Evolutionary conservation across 2,113 vertebrate species (phyloP), one percentile per base, ranked within the genome.

Genomic region (human): DNA sequence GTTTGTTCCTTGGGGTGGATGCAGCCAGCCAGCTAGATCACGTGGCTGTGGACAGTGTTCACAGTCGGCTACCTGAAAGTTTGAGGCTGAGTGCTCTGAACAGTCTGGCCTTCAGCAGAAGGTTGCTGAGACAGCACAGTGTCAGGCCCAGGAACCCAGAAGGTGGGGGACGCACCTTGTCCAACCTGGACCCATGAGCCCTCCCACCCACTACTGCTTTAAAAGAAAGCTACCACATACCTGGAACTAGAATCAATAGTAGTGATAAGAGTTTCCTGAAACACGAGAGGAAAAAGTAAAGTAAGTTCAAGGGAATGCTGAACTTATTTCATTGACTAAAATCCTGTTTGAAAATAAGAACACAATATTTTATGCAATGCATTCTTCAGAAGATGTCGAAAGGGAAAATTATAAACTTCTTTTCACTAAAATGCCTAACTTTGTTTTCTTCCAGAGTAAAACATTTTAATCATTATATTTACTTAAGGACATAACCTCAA

Each of bases 201-300:
- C 57, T 43, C 23, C 57, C 27, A 9, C 6, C 43, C 66, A 61
- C 40, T 11, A 30, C 30, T 10, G 18, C 13, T 59, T 50, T 27
- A 9, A 76, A 35, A 68, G 10, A 94, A 40, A 75, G 93, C 3
- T 1, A 93, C 94, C 96, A 98, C 89, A 18, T 98, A 99, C 99
- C 99, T 99, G 97, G 98, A 96, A 83, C 94, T 93, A 78, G 98
- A 98, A 3, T 99, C 97, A 22, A 43, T 0, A 48, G 98, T 98
- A 16, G 99, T 99, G 90, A 99, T 98, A 40, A 99, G 98, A 73
- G 97, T 95, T 68, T 98, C 98, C 99, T 99, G 97, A 72, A 99
- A 99, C 90, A 94, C 40, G 97, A 98, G 97, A 55, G 64, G n/a
- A 68, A 96, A 66, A 96, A 80, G 8, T 13, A 35, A 45, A 45